These are phyloP conservation scores for Lepidocyrtinus sp. DNA, from an alignment of 2,888 invertebrate species.

Conservation along the genomic window DNA sequence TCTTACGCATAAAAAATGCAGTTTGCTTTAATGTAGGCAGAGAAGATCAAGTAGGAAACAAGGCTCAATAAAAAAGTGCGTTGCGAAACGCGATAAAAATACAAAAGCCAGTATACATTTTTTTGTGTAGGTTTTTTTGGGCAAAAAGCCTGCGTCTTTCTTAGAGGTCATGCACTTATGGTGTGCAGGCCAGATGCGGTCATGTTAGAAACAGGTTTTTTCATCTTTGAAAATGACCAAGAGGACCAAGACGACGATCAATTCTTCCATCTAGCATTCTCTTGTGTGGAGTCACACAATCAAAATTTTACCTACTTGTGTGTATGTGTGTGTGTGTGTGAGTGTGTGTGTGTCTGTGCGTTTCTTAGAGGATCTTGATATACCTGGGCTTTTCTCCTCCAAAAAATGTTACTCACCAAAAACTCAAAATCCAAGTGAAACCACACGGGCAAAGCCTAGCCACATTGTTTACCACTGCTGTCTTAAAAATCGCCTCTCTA, in stretches of 20 bases:
- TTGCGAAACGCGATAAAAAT: slow-evolving; percentile 67
- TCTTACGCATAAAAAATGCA: slow-evolving; percentile 21
- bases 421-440: neutral
- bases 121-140: slow-evolving; percentile 68
- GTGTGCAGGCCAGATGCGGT: slow-evolving; percentile 71
- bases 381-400: slow-evolving; percentile 18
- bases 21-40: too few species aligned
- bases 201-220: slow-evolving; percentile 70
- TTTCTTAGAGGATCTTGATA: neutral
- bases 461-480: slow-evolving; percentile 14
- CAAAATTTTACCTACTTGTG: slow-evolving; percentile 6
- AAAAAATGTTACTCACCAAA: slow-evolving; percentile 11
- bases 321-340: too few species aligned
- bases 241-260: slow-evolving; percentile 26
- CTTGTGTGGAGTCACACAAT: slow-evolving; percentile 19
- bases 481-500: too few species aligned
- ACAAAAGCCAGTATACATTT: slow-evolving; percentile 55
- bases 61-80: slow-evolving; percentile 41
- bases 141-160: slow-evolving; percentile 67
- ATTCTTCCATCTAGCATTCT: slow-evolving; percentile 45
- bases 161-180: slow-evolving; percentile 71
- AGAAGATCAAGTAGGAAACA: neutral
- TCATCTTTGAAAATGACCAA: slow-evolving; percentile 57
- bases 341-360: slow-evolving; percentile 19
- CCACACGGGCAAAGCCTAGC: neutral